Percentiles rank a stretch among this genome's conserved stretches.
phyloP scores from a whole-genome alignment of 2,113 vertebrate genomes.

The Hypomesus transpacificus region DNA sequence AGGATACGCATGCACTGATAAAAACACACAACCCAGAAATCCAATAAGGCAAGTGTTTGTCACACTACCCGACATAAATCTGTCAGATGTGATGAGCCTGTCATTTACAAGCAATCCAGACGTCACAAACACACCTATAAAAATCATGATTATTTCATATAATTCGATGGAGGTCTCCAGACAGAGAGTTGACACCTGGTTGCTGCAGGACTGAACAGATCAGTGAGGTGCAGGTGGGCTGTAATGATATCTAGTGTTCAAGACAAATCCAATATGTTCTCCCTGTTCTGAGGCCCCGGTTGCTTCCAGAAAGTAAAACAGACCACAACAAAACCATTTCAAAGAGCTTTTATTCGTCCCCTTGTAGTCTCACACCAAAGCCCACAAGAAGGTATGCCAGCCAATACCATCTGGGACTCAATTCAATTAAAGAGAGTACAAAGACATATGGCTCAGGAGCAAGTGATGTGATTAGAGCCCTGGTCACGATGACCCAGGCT shows the following conservation, averaged over 20 bases:
- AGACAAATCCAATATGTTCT: neutral
- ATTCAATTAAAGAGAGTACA: conserved; percentile 70
- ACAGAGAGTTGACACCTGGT: conserved; percentile 7
- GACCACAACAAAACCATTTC: neutral
- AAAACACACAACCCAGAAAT: conserved; percentile 33
- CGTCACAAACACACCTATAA: conserved; percentile 22
- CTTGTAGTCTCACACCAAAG: conserved; percentile 24
- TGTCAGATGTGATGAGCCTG: conserved; percentile 29
- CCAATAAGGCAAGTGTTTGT: conserved; percentile 58
- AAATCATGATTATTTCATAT: conserved; percentile 31
- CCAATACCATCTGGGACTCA: conserved; percentile 59
- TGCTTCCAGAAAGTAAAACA: conserved; percentile 37
- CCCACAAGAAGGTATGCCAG: conserved; percentile 54
- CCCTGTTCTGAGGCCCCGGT: conserved; percentile 18
- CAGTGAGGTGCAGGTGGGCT: neutral
- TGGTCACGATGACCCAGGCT: conserved; percentile 37
- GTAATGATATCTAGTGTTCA: neutral
- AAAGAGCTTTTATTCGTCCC: conserved; percentile 16
- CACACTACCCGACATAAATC: conserved; percentile 17
- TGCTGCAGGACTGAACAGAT: neutral
- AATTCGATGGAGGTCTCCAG: conserved; percentile 5
- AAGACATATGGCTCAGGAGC: conserved; percentile 61
- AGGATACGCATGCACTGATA: conserved; percentile 20
- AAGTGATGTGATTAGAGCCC: conserved; percentile 68
- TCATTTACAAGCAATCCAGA: conserved; percentile 11